Evolutionary conservation across 2,888 invertebrate genomes (phyloP), one percentile per base, ranked within the genome.

Genomic region (Eulithis testata): DNA sequence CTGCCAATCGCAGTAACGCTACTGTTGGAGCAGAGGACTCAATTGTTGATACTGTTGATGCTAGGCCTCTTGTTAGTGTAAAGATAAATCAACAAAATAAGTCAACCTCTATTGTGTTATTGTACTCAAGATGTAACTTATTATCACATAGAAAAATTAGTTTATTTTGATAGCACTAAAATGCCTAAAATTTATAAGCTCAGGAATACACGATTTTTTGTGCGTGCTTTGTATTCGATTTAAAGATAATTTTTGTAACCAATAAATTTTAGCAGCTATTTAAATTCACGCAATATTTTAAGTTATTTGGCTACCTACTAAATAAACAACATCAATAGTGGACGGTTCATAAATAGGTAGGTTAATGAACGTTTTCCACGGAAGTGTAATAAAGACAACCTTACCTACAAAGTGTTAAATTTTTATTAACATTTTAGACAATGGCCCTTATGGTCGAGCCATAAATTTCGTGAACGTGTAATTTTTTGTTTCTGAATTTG

Each of bases 401-500:
- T 79, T 31, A 40, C 40, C 40, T 80, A 79, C 75, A 85, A 86
- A 89, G 87, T 88, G 88, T 90, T 87, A 87, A 88, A 85, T 76
- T 83, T 89, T 90, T 89, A 89, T 89, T 86, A 83, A 85, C 81
- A 76, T 81, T 40, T 40, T 40, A 85, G 78, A 87, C 86, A 86
- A 87, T 84, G 79, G 78, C 82, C 83, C 86, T 81, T 82, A 85
- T 84, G 83, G 82, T 73, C 75, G 72, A 73, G 79, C 76, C 88
- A 84, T 92, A 91, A 91, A 91, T 91, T 86, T 85, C 79, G 78
- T 77, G 74, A 83, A 82, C 79, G 78, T 84, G 81, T 82, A 77
- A 84, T 86, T 90, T 89, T 90, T 90, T 88, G 82, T 80, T 77
- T 77, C 72, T 75, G 73, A 79, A 83, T 83, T 85, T 84, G 83